Percentiles rank a stretch among this genome's conserved stretches.
Conservation (phyloP, 2,888 invertebrate species). For the Cheiracanthium punctorium region DNA sequence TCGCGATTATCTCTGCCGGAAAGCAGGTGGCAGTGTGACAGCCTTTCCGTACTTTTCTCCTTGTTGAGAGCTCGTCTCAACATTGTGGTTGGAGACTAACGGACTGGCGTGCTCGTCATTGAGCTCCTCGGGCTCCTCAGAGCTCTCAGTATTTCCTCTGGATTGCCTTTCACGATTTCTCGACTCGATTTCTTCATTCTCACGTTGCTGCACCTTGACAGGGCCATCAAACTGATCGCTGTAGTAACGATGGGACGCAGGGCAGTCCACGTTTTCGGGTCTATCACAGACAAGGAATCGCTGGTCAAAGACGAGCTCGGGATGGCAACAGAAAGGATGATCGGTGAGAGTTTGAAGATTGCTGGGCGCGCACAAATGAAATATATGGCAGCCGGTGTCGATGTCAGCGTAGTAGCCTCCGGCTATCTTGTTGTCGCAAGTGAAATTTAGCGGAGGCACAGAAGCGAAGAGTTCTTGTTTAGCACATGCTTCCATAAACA, state of each 20-base stretch:
- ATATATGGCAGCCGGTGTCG: conserved; percentile 61
- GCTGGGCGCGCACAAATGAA: conserved; percentile 65
- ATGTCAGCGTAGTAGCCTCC: conserved; percentile 68
- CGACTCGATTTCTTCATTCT: conserved; percentile 43
- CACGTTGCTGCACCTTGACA: conserved; percentile 50
- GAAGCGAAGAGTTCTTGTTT: conserved; percentile 66
- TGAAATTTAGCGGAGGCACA: conserved; percentile 57
- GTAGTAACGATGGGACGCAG: conserved; percentile 49
- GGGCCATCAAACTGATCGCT: conserved; percentile 66
- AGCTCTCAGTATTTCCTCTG: conserved; percentile 20
- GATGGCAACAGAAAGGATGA: conserved; percentile 67
- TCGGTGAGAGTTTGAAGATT: conserved; percentile 55
- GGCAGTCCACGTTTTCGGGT: conserved; percentile 65
- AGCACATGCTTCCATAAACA: conserved; percentile 67
- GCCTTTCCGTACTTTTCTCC: conserved; percentile 52
- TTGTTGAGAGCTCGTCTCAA: background rate
- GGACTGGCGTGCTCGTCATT: background rate
- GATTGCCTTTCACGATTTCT: conserved; percentile 36
- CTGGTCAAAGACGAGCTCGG: conserved; percentile 65
- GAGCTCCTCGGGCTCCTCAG: conserved; percentile 2
- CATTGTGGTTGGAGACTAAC: background rate
- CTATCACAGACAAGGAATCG: conserved; percentile 64
- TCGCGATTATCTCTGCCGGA: conserved; percentile 31
- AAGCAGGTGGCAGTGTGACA: conserved; percentile 60
- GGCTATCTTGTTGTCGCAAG: conserved; percentile 55